Base-by-base conservation (phyloP, 2,888 invertebrate genomes). In the Fragum sueziense region DNA sequence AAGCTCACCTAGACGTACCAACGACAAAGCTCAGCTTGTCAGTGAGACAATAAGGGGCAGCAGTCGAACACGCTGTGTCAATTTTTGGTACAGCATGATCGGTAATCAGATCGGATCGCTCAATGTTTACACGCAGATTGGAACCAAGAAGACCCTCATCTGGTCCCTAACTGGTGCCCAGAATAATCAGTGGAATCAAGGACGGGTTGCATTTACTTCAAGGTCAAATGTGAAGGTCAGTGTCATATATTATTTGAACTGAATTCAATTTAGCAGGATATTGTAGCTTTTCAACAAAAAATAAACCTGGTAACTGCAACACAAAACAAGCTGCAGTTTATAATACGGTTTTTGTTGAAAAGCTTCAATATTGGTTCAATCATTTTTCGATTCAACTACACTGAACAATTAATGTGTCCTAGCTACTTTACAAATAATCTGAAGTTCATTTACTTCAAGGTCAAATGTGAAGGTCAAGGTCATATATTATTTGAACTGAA, bases 21-120 rank as follows among this genome's bases (percentile, higher is more conserved):
- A 88, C 17, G 88, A 91, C 76, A 84, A 80, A 69, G 91, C 92
- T 6, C 77, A 81, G n/a, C 81, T 90, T 22, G 70, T 80, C 37
- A 89, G 89, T 72, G 85, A 90, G 70, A 80, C 84, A 7, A 85
- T 91, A 61, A 74, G 68, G 14, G 72, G 52, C 0, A 79, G 67
- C 25, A 61, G 47, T 2, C 34, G 33, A 0, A 68, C 73, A 17
- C 62, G 31, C n/a, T 91, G 91, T 73, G 76, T 91, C 67, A 77
- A 80, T 27, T 91, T 92, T 85, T 92, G 88, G 86, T 92, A 91
- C 82, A 89, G 87, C 83, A 91, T 92, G 91, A 75, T 88, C 33
- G 92, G 92, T 0, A 22, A 68, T 1, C 65, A 85, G 20, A 88
- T 90, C 54, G 91, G 90, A 20, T 84, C 85, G 6, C 84, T 92